Base-by-base conservation (phyloP, 2,888 invertebrate genomes). In the Oligia fasciuncula region DNA sequence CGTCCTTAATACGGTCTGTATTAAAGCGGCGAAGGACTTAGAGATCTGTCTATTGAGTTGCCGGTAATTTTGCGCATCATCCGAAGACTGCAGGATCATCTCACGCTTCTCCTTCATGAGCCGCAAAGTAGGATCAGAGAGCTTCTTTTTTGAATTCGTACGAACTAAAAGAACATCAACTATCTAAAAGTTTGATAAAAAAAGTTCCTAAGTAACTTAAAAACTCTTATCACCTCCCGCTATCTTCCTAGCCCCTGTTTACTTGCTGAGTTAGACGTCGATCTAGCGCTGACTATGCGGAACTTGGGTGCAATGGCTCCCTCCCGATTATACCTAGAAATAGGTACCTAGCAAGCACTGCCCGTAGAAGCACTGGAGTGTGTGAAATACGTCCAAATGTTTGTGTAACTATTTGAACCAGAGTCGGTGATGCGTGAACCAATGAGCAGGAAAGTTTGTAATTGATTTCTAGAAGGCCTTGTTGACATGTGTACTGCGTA, bases 231-330 rank as follows among this genome's bases (percentile, higher is more conserved):
- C 57, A 5, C n/a, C 14, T 3, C 1, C 70, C 85, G 85, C 87
- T 3, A 5, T 43, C 70, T 67, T 86, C 49, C 11, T 43, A 54
- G 86, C 86, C 80, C 5, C 70, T 66, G 63, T 83, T 77, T 85
- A 83, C 85, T 80, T 77, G 88, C 86, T 80, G 86, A 85, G 77
- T 87, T 88, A 76, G 80, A 80, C 79, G 79, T 85, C 78, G 78
- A 85, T 72, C 74, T 81, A 85, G 66, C 76, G 87, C 85, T 85
- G 87, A 88, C 87, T 81, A 51, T 70, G 83, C 86, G 80, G 69
- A 86, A 85, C 84, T 87, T 77, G 73, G 80, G 75, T 85, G 87
- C 86, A 88, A 82, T 82, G 83, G 81, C 75, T 77, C 71, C 80
- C 72, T 68, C 67, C 49, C 72, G 84, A 77, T 87, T 85, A 84